Conservation (phyloP, 2,888 invertebrate genomes). For the Belgica antarctica region DNA sequence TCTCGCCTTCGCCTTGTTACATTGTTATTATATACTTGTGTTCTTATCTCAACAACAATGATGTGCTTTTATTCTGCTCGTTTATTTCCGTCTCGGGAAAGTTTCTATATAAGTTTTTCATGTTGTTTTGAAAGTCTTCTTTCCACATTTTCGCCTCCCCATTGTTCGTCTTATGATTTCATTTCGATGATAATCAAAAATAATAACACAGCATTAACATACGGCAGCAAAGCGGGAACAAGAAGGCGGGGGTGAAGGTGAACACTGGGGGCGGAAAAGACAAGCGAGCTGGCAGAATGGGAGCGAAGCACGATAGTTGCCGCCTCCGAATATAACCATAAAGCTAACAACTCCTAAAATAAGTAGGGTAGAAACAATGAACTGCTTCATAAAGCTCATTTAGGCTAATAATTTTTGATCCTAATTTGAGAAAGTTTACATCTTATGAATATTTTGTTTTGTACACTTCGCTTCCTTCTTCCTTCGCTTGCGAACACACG, state of each 20-base stretch:
- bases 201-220: slow-evolving; percentile 43
- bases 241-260: background rate
- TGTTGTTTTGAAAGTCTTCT: slow-evolving; percentile 2
- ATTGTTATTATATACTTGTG: slow-evolving; percentile 9
- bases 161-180: slow-evolving; percentile 30
- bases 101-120: slow-evolving; percentile 16
- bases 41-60: slow-evolving; percentile 12
- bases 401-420: slow-evolving; percentile 43
- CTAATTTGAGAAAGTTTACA: slow-evolving; percentile 35
- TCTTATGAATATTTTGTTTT: slow-evolving; percentile 24
- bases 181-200: slow-evolving; percentile 41
- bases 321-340: slow-evolving; percentile 40
- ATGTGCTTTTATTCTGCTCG: background rate
- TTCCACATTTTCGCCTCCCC: slow-evolving; percentile 5
- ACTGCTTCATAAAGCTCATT: slow-evolving; percentile 42
- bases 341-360: slow-evolving; percentile 35
- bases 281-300: slow-evolving; percentile 8
- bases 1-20: background rate
- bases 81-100: slow-evolving; percentile 19
- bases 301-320: slow-evolving; percentile 24
- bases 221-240: background rate
- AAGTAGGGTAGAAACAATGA: slow-evolving; percentile 37
- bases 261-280: too few relatives aligned
- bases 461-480: too few relatives aligned
- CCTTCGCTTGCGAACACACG: too few relatives aligned